phyloP scores from a whole-genome alignment of 2,113 vertebrate genomes.

The Pontoporia blainvillei region DNA sequence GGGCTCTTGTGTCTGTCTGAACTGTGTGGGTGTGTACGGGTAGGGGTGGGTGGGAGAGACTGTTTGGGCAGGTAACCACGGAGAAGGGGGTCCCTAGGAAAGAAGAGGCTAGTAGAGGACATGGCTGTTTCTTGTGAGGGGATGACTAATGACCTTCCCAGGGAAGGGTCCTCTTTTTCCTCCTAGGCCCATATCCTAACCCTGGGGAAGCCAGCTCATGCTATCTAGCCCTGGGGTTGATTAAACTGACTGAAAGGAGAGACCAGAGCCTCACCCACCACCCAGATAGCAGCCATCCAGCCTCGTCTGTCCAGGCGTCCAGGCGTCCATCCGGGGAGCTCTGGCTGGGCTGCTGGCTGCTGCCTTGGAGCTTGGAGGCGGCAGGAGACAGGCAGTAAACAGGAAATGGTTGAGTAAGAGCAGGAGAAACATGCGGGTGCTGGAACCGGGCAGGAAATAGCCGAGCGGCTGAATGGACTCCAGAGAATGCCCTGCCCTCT shows the following conservation, averaged over 20 bases:
- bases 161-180: background rate
- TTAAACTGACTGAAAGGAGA: background rate
- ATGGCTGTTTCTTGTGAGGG: background rate
- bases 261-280: background rate
- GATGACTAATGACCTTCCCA: background rate
- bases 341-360: background rate
- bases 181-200: background rate
- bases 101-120: background rate
- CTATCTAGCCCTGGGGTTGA: background rate
- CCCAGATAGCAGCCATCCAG: background rate
- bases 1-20: background rate
- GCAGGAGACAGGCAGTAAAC: constrained; percentile 74
- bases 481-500: constrained; percentile 71
- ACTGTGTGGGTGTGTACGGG: fast-evolving
- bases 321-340: background rate
- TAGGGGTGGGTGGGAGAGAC: background rate
- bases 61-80: background rate
- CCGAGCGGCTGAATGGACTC: constrained; percentile 78
- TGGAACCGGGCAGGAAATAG: constrained; percentile 83
- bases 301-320: background rate
- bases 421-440: constrained; percentile 77
- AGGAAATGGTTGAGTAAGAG: constrained; percentile 85
- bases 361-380: constrained; percentile 57
- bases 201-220: background rate
- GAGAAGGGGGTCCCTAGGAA: background rate